Conservation (phyloP, 2,797 vertebrate species). For the Cuculus canorus region DNA sequence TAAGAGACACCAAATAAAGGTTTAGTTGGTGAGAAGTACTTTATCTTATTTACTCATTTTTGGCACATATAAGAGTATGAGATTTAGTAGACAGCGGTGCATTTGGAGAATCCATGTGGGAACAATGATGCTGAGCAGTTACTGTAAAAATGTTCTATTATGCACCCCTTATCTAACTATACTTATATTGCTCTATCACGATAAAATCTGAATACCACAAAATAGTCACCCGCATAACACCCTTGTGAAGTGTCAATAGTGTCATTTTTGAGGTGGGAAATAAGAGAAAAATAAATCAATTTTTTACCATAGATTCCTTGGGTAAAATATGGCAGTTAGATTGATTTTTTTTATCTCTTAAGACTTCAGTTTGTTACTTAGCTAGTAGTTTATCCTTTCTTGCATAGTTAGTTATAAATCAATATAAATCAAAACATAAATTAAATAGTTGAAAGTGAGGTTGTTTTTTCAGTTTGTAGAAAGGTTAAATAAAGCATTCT, state of each 20-base stretch:
- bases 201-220: neutral
- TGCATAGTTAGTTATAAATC: neutral
- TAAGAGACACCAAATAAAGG: neutral
- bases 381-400: neutral
- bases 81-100: neutral
- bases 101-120: neutral
- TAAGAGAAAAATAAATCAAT: neutral
- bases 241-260: neutral
- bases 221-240: neutral
- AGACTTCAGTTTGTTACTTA: neutral
- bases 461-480: neutral
- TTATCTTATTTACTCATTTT: slow-evolving; percentile 14
- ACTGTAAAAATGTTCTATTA: neutral
- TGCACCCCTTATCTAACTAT: neutral
- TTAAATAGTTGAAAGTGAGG: neutral
- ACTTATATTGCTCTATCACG: neutral
- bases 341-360: neutral
- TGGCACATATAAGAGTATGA: neutral
- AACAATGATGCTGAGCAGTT: neutral
- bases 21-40: neutral
- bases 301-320: neutral
- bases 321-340: neutral
- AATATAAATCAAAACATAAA: neutral
- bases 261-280: neutral
- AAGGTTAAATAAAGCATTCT: neutral